Percentiles rank a stretch among this genome's conserved stretches.
These are phyloP conservation scores for Synaphobranchus kaupii DNA, from an alignment of 2,797 vertebrate species.

Conservation along the genomic window DNA sequence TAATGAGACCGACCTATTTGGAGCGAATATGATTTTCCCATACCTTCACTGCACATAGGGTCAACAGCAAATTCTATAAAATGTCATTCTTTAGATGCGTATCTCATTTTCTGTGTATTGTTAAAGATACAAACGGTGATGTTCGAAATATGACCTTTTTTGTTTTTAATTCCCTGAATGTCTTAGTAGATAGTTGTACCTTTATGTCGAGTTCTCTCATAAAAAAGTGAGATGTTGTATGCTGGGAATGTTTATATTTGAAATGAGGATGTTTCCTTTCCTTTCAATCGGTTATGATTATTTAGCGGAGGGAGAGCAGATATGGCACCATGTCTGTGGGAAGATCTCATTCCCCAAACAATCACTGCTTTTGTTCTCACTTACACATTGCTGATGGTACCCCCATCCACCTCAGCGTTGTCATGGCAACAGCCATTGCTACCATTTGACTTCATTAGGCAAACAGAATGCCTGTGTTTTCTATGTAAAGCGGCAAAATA, in stretches of 20 bases:
- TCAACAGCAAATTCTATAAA: background rate
- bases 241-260: background rate
- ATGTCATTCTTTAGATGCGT: background rate
- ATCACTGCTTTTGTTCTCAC: conserved; percentile 36
- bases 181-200: background rate
- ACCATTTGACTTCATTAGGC: conserved; percentile 42
- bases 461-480: conserved; percentile 17
- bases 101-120: background rate
- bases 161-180: background rate
- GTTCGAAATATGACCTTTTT: background rate
- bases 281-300: background rate
- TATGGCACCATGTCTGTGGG: conserved; percentile 6
- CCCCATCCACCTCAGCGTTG: conserved; percentile 9
- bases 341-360: conserved; percentile 17
- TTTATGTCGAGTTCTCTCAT: background rate
- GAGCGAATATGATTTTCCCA: background rate
- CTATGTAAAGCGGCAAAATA: conserved; percentile 9
- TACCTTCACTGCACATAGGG: background rate
- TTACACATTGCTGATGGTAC: conserved; percentile 29
- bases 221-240: background rate
- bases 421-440: conserved; percentile 33
- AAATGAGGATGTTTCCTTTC: background rate
- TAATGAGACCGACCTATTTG: conserved; percentile 6
- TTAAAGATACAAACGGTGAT: background rate
- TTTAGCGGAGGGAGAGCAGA: background rate